phyloP scores from a whole-genome alignment of 2,797 vertebrate genomes.

The Phalloptychus januarius region DNA sequence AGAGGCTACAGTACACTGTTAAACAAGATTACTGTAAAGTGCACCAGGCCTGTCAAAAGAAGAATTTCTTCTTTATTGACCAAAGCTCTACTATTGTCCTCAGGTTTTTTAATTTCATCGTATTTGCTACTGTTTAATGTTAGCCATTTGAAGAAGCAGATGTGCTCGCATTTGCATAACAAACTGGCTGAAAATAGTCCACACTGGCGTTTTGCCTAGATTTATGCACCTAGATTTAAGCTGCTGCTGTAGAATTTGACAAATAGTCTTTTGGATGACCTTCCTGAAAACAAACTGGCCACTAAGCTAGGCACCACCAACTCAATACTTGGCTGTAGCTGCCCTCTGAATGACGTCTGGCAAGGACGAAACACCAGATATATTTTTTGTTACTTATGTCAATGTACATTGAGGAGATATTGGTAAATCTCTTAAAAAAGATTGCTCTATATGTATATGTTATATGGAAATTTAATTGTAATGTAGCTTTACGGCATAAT shows the following conservation, averaged over 20 bases:
- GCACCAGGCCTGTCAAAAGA: background rate
- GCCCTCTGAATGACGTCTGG: conserved; percentile 28
- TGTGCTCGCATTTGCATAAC: conserved; percentile 61
- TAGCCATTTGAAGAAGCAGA: conserved; percentile 46
- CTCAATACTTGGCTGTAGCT: conserved; percentile 52
- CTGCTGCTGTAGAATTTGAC: conserved; percentile 64
- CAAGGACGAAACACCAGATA: background rate
- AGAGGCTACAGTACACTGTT: background rate
- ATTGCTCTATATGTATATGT: too few relatives aligned
- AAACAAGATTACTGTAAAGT: background rate
- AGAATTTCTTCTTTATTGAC: background rate
- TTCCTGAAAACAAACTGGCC: conserved; percentile 69
- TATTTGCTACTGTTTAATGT: conserved; percentile 19
- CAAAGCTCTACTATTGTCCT: background rate
- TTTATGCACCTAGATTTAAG: conserved; percentile 72
- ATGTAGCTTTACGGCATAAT: background rate
- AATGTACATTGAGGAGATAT: background rate
- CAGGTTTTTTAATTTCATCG: background rate
- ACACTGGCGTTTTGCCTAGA: conserved; percentile 61
- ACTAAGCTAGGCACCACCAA: conserved; percentile 59
- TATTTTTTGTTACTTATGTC: background rate
- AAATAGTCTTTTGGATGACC: conserved; percentile 65
- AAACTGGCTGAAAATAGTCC: conserved; percentile 50
- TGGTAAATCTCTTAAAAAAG: too few relatives aligned
- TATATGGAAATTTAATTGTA: background rate